Evolutionary conservation across 2,888 invertebrate species (phyloP).

Genomic region (Drosophila meridionalis): DNA sequence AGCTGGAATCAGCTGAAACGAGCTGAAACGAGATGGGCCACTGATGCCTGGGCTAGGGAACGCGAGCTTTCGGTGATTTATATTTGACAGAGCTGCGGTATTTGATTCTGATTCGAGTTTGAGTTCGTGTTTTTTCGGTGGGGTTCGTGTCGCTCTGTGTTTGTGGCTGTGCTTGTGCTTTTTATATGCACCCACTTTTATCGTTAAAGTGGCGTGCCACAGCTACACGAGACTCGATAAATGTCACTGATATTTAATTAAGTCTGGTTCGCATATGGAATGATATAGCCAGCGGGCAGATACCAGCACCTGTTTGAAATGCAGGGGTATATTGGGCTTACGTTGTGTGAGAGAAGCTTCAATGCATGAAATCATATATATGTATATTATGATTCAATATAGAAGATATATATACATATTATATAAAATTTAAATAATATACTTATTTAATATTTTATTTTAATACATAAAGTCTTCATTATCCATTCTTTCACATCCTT

Average conservation of each 20-base stretch:
- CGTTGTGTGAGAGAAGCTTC: not conserved
- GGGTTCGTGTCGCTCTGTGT: slow-evolving; percentile 18
- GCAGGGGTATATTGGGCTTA: slow-evolving; percentile 1
- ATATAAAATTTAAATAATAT: no score
- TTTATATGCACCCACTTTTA: slow-evolving; percentile 64
- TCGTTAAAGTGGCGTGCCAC: slow-evolving; percentile 74
- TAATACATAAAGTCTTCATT: not conserved
- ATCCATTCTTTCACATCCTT: not conserved
- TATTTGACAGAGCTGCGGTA: slow-evolving; percentile 73
- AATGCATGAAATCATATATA: not conserved
- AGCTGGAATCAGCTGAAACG: slow-evolving; percentile 18
- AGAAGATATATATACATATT: no score
- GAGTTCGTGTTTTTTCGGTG: slow-evolving; percentile 12
- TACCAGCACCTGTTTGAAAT: slow-evolving; percentile 9
- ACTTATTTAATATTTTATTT: no score
- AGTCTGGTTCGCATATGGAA: slow-evolving; percentile 59
- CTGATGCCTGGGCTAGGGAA: slow-evolving; percentile 47
- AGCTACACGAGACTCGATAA: slow-evolving; percentile 77
- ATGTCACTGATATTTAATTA: slow-evolving; percentile 80
- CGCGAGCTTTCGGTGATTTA: slow-evolving; percentile 75
- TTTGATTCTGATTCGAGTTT: slow-evolving; percentile 52
- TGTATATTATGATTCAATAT: not conserved
- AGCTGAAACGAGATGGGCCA: slow-evolving; percentile 27
- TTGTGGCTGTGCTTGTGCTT: not conserved
- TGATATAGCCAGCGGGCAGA: slow-evolving; percentile 29